Conservation (phyloP, 2,797 vertebrate species). For the Malurus splendens region DNA sequence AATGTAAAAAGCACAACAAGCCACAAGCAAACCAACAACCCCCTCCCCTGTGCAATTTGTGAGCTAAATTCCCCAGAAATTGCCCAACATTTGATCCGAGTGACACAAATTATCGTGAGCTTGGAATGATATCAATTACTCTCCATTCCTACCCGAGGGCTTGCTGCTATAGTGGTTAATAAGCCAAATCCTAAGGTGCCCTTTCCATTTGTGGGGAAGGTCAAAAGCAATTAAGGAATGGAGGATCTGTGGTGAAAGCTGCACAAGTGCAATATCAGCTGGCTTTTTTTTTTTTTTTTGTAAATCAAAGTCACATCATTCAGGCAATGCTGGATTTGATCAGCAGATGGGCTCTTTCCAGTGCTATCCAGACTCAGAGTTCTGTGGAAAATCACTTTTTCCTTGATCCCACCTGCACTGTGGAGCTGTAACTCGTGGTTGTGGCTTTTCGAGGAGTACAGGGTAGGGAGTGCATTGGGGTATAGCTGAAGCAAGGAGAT, state of each 20-base stretch:
- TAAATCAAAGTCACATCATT: not conserved
- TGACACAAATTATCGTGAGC: not conserved
- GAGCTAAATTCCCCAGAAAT: conserved; percentile 18
- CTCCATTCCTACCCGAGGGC: not conserved
- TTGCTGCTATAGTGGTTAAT: conserved; percentile 22
- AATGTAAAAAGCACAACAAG: not conserved
- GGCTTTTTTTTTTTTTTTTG: not conserved
- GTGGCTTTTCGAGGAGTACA: not conserved
- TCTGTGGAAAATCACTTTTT: not conserved
- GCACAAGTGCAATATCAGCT: not conserved
- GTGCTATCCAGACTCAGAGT: not conserved
- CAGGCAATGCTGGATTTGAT: not conserved
- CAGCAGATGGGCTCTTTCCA: not conserved
- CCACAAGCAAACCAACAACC: not conserved
- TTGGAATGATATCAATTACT: conserved; percentile 27
- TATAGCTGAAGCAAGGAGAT: not conserved
- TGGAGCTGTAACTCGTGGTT: not conserved
- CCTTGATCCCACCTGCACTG: not conserved
- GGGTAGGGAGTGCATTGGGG: not conserved
- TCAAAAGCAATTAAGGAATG: conserved; percentile 25
- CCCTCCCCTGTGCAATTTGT: not conserved
- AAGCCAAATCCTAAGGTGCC: conserved; percentile 25
- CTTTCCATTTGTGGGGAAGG: conserved; percentile 21
- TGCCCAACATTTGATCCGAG: not conserved
- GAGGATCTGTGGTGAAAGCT: not conserved